These are phyloP conservation scores for Dinomys branickii DNA, from an alignment of 2,113 vertebrate genomes.

Conservation along the genomic window DNA sequence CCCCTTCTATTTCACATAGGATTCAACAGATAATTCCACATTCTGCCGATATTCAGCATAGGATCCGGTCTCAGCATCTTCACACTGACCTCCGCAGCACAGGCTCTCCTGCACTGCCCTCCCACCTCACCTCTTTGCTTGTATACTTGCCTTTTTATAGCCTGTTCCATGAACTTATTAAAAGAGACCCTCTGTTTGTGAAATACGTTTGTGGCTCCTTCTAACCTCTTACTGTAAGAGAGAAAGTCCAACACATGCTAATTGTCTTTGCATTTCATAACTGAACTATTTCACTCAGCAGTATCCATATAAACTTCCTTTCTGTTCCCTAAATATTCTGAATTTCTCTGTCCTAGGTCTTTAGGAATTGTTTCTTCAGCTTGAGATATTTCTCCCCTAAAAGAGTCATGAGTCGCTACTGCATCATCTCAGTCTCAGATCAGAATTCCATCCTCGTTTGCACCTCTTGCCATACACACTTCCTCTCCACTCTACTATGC, in stretches of 20 bases:
- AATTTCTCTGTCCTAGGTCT: neutral
- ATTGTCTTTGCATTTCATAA: neutral
- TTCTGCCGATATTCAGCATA: neutral
- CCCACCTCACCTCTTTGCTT: neutral
- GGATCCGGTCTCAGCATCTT: neutral
- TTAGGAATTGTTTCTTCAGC: neutral
- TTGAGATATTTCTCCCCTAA: neutral
- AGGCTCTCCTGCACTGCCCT: neutral
- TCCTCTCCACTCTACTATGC: fast-evolving
- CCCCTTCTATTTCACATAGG: neutral
- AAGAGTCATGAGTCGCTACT: neutral
- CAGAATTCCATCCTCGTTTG: neutral
- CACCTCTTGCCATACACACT: neutral
- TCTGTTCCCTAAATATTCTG: neutral
- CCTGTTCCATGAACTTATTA: neutral
- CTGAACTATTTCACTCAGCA: neutral
- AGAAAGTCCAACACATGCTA: neutral
- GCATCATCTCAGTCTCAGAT: neutral
- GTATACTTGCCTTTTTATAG: neutral
- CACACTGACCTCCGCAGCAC: neutral
- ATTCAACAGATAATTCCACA: neutral
- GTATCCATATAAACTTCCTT: neutral
- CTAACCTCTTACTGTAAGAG: neutral
- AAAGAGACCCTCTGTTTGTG: neutral
- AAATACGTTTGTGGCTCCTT: neutral